A percentile compares a stretch with the other conserved stretches of the same genome.
These are phyloP conservation scores for Cantharis rufa DNA, from an alignment of 2,888 invertebrate genomes.

Conservation along the genomic window DNA sequence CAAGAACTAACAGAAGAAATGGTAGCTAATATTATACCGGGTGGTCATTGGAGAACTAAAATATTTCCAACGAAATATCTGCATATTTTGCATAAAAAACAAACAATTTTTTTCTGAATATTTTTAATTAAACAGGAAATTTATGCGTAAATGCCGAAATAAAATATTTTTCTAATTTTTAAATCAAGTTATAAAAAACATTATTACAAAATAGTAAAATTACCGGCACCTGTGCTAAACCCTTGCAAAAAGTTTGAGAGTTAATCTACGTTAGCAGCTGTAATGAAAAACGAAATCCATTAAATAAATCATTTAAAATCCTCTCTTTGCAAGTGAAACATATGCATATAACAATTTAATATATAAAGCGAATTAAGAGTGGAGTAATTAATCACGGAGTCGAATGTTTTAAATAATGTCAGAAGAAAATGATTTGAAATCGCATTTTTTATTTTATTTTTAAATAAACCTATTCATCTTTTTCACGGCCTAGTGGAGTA, in stretches of 20 bases:
- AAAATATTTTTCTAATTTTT: neutral
- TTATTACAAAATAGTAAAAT: conserved; percentile 23
- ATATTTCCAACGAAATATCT: too few relatives aligned
- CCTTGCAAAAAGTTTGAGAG: conserved; percentile 27
- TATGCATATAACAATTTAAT: conserved; percentile 37
- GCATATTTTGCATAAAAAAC: too few relatives aligned
- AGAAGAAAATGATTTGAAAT: conserved; percentile 49
- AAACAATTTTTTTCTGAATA: neutral
- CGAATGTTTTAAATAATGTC: conserved; percentile 50
- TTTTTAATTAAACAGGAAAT: neutral
- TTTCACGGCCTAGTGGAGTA: conserved; percentile 40
- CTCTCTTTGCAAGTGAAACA: conserved; percentile 35
- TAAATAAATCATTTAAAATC: conserved; percentile 41
- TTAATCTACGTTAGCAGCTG: conserved; percentile 38
- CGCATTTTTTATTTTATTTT: conserved; percentile 48
- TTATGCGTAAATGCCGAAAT: neutral
- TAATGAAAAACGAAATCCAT: conserved; percentile 41
- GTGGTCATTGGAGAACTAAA: too few relatives aligned
- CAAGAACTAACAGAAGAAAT: neutral
- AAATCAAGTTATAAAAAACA: conserved; percentile 7
- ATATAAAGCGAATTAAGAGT: conserved; percentile 40
- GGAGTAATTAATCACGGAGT: conserved; percentile 41
- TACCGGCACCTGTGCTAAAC: conserved; percentile 25
- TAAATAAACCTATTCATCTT: conserved; percentile 47
- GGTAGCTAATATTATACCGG: too few relatives aligned